These are phyloP conservation scores for Sarcophaga bullata DNA, from an alignment of 1,140 invertebrate species.

Conservation along the genomic window DNA sequence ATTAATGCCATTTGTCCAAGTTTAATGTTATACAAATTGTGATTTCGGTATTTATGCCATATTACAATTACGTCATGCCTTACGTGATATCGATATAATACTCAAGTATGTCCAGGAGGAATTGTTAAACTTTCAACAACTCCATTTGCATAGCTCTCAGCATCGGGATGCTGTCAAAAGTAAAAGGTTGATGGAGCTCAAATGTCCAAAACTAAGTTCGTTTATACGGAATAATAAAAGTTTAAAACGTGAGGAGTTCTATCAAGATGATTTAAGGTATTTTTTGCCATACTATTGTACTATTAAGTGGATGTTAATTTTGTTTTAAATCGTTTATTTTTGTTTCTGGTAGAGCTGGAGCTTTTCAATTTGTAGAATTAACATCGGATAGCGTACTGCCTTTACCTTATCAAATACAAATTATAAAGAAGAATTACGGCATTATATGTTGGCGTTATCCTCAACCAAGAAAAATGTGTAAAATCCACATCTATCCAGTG, in stretches of 20 bases:
- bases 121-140: constrained; percentile 45
- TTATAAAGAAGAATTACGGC: constrained; percentile 65
- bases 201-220: not conserved
- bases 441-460: constrained; percentile 88
- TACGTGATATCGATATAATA: constrained; percentile 47
- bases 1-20: constrained; percentile 52
- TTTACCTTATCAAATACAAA: constrained; percentile 74
- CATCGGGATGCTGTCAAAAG: not conserved
- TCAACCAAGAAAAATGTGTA: constrained; percentile 78
- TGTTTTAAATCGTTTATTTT: not conserved
- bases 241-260: constrained; percentile 69
- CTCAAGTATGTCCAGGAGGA: constrained; percentile 35
- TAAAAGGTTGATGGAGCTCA: not conserved
- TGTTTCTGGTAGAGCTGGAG: constrained; percentile 71
- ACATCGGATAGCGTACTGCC: constrained; percentile 68
- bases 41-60: constrained; percentile 69
- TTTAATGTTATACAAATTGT: constrained; percentile 69
- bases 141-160: not conserved
- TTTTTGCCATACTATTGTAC: not conserved
- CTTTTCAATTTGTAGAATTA: constrained; percentile 75
- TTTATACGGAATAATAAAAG: constrained; percentile 37
- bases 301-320: not conserved
- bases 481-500: constrained; percentile 79
- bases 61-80: constrained; percentile 51
- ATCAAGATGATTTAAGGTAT: constrained; percentile 79